Base-by-base conservation (phyloP, 1,140 invertebrate genomes). In the Hermatobates lingyangjiaoensis region DNA sequence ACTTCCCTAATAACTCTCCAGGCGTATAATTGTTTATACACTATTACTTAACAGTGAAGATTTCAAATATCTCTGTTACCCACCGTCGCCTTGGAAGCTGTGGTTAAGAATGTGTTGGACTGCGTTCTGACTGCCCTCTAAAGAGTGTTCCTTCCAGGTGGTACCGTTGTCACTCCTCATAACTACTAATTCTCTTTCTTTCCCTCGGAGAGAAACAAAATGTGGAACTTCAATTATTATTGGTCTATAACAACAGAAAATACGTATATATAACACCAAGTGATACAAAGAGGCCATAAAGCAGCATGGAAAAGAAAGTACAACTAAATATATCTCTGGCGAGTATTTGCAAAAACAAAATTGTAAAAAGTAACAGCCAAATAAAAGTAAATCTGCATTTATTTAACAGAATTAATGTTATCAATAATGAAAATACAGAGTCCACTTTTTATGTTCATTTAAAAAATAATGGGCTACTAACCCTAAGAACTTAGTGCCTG, bases 211-310 rank as follows among this genome's bases (percentile, higher is more conserved):
- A 5, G 91, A 90, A 5, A 92, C 92, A 74, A 94, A 96, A 67
- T 96, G 91, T n/a, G 93, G 93, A 54, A 97, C 88, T 70, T 97
- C 92, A 56, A 97, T 83, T 53, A 96, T 87, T 15, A 96, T 88
- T 12, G 91, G 91, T 46, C 87, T 91, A 60, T 10, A 68, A 61
- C 55, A 55, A 50, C 50, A 49, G 57, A 38, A 21, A 49, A 21
- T 46, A 40, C 28, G n/a, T n/a, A n/a, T n/a, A n/a, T n/a, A n/a
- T n/a, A n/a, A n/a, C n/a, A n/a, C n/a, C n/a, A n/a, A n/a, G n/a
- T n/a, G n/a, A n/a, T n/a, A n/a, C n/a, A n/a, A n/a, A n/a, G n/a
- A n/a, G n/a, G n/a, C n/a, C n/a, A n/a, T n/a, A n/a, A n/a, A 34
- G 10, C 10, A 34, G 30, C 18, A 18, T 34, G 30, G 18, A 34